phyloP scores from a whole-genome alignment of 1,140 invertebrate genomes.

The Prorops nasuta region DNA sequence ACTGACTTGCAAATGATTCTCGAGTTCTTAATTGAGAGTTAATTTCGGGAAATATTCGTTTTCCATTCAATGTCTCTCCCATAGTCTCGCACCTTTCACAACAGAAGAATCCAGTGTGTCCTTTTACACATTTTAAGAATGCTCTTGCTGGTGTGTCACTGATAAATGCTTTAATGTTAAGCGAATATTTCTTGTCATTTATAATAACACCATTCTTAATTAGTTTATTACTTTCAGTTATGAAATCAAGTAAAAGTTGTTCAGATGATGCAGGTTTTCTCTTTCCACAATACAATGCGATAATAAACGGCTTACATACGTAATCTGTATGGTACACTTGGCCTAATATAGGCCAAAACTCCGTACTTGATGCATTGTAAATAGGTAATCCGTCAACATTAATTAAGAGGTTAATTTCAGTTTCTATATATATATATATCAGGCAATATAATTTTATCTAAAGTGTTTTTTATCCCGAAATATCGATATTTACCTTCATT shows the following conservation, averaged over 20 bases:
- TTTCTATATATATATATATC: constrained; percentile 1
- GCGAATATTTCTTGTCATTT: background rate
- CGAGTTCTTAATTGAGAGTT: background rate
- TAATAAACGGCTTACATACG: constrained; percentile 1
- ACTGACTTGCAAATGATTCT: background rate
- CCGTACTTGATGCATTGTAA: constrained; percentile 4
- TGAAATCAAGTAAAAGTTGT: constrained; percentile 12
- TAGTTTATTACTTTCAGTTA: constrained; percentile 1
- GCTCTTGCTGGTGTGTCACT: constrained; percentile 10
- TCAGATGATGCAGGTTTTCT: constrained; percentile 5
- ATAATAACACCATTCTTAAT: constrained; percentile 5
- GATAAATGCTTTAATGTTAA: constrained; percentile 7
- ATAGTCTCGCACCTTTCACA: constrained; percentile 8
- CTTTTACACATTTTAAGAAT: constrained; percentile 14
- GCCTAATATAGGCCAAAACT: constrained; percentile 11
- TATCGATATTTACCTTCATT: too few relatives aligned
- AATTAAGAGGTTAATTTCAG: constrained; percentile 7
- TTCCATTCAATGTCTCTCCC: background rate
- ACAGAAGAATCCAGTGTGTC: constrained; percentile 6
- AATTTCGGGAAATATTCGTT: background rate
- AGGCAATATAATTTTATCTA: too few relatives aligned
- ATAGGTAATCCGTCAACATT: constrained; percentile 13
- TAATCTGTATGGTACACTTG: background rate
- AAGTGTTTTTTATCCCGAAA: too few relatives aligned
- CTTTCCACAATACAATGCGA: constrained; percentile 9